Base-by-base conservation (phyloP, 2,888 invertebrate genomes). In the Amblyteles armatorius region DNA sequence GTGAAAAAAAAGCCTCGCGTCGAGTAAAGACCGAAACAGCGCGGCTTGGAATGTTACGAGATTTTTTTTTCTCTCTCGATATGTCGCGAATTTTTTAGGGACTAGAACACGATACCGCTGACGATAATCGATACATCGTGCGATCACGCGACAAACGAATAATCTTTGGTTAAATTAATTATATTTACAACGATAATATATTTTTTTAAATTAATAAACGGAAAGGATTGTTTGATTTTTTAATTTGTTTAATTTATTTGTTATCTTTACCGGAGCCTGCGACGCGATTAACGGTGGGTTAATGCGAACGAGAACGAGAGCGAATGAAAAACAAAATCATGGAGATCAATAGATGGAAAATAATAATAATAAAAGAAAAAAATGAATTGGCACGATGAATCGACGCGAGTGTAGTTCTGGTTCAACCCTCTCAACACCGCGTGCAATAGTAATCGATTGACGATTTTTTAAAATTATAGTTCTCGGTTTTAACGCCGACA, bases 1-100 rank as follows among this genome's bases (percentile, higher is more conserved):
- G 50, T 22, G 52, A 55, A 40, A 65, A 40, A 65, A 81, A 77
- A 82, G 63, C 52, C 74, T 55, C 76, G 81, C 69, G 65, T 65
- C 71, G 76, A 82, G 57, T 29, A 50, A 36, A 40, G 40, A 72
- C 36, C 50, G 36, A 16, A 82, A 36, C 40, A 29, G n/a, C 26
- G 5, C 11, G 7, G 29, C 33, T 26, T 71, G 76, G 76, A 77
- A 76, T 82, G 82, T 82, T 55, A 26, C 63, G 77, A 74, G 68
- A 55, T 73, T 73, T 73, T 48, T 29, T 33, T 72, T 16, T 36
- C 16, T 65, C 11, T 50, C 29, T 44, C 74, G 73, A 60, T 74
- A 29, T 44, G 73, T 60, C 60, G 65, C 44, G 44, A 40, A 72
- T 67, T 77, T 26, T 29, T 11, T n/a, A 55, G 40, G n/a, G 48